A percentile compares a stretch with the other conserved stretches of the same genome.
Evolutionary conservation across 2,797 vertebrate species (phyloP).

Genomic region (Sitta carolinensis): DNA sequence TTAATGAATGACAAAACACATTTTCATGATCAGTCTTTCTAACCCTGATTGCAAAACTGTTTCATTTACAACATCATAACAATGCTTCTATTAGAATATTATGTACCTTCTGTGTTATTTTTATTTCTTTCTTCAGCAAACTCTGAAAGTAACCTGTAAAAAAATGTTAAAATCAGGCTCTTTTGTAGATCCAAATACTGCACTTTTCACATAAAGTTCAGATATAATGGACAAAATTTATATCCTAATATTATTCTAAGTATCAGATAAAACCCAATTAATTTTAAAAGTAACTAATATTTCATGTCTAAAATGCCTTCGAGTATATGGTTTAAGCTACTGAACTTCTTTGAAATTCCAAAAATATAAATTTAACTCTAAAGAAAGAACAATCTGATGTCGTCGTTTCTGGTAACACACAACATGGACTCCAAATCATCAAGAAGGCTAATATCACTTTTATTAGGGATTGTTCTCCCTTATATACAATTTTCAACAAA

Average conservation of each 20-base stretch:
- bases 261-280: background rate
- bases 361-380: background rate
- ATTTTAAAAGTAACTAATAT: background rate
- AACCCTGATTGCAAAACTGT: background rate
- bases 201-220: background rate
- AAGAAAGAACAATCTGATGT: background rate
- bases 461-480: too few species aligned
- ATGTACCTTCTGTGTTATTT: slow-evolving; percentile 72
- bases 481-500: too few species aligned
- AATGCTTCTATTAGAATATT: background rate
- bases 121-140: slow-evolving; percentile 64
- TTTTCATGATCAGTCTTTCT: background rate
- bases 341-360: background rate
- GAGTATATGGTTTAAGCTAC: background rate
- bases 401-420: too few species aligned
- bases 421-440: too few species aligned
- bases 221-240: background rate
- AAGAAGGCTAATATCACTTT: too few species aligned
- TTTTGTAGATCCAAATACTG: background rate
- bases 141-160: slow-evolving; percentile 74
- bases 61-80: background rate
- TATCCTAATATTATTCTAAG: background rate
- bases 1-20: background rate
- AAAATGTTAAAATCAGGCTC: background rate
- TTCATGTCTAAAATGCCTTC: background rate